A percentile compares a stretch with the other conserved stretches of the same genome.
phyloP scores from a whole-genome alignment of 2,113 vertebrate species.

The Dunckerocampus dactyliophorus region DNA sequence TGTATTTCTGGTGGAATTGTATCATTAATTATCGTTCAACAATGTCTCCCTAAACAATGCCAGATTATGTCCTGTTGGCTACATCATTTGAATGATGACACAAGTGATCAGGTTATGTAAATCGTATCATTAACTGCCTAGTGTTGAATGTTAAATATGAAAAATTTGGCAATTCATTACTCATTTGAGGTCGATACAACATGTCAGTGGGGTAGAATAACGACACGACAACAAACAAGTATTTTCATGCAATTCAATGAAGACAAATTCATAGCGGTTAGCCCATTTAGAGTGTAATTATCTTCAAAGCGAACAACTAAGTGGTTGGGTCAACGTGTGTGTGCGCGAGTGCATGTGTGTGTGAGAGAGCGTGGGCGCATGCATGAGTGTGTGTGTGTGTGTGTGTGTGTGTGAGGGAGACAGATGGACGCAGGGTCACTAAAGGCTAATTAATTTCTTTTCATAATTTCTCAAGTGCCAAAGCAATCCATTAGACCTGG shows the following conservation, averaged over 20 bases:
- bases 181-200: constrained; percentile 9
- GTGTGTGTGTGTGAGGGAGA: constrained; percentile 9
- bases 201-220: constrained; percentile 19
- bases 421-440: constrained; percentile 68
- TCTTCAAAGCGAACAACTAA: constrained; percentile 39
- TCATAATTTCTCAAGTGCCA: constrained; percentile 73
- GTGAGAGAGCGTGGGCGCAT: constrained; percentile 6
- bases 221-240: constrained; percentile 23
- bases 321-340: constrained; percentile 25
- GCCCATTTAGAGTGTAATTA: constrained; percentile 62
- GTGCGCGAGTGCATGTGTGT: constrained; percentile 6
- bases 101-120: background rate
- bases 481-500: constrained; percentile 72
- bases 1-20: background rate
- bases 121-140: constrained; percentile 8
- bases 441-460: constrained; percentile 77
- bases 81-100: constrained; percentile 1
- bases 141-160: constrained; percentile 13
- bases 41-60: constrained; percentile 5
- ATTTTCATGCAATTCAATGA: constrained; percentile 27
- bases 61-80: background rate
- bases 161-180: constrained; percentile 18
- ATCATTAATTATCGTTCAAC: background rate
- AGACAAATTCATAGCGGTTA: constrained; percentile 44
- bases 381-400: constrained; percentile 2